These are phyloP conservation scores for Notarius quadriscutis DNA, from an alignment of 2,113 vertebrate genomes.

Conservation along the genomic window DNA sequence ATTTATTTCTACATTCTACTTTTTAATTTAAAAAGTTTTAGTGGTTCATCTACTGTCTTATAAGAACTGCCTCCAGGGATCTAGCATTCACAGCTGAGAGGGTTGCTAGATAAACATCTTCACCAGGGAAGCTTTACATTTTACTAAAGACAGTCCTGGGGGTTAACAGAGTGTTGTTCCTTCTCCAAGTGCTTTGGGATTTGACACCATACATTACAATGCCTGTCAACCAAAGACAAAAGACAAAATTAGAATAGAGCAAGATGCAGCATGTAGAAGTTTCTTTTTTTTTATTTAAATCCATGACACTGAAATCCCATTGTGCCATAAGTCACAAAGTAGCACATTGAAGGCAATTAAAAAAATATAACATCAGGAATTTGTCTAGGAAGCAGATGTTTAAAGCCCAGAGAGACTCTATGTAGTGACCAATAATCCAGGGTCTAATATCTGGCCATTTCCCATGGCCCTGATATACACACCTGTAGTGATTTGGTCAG, in stretches of 20 bases:
- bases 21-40: conserved; percentile 13
- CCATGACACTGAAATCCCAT: neutral
- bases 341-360: neutral
- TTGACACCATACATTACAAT: conserved; percentile 9
- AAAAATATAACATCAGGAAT: neutral
- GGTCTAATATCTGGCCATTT: neutral
- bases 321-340: neutral
- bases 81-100: conserved; percentile 12
- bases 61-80: neutral
- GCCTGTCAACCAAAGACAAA: conserved; percentile 4
- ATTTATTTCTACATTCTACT: neutral
- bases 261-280: neutral
- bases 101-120: neutral
- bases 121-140: neutral
- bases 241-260: conserved; percentile 5
- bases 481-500: neutral
- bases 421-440: neutral
- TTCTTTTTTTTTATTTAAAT: conserved; percentile 5
- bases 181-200: neutral
- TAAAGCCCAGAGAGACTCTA: neutral
- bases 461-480: neutral
- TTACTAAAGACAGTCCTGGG: neutral
- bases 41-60: conserved; percentile 9
- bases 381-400: neutral
- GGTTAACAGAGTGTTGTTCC: neutral